A percentile compares a stretch with the other conserved stretches of the same genome.
Conservation (phyloP, 2,113 vertebrate genomes). For the Narcine bancroftii region DNA sequence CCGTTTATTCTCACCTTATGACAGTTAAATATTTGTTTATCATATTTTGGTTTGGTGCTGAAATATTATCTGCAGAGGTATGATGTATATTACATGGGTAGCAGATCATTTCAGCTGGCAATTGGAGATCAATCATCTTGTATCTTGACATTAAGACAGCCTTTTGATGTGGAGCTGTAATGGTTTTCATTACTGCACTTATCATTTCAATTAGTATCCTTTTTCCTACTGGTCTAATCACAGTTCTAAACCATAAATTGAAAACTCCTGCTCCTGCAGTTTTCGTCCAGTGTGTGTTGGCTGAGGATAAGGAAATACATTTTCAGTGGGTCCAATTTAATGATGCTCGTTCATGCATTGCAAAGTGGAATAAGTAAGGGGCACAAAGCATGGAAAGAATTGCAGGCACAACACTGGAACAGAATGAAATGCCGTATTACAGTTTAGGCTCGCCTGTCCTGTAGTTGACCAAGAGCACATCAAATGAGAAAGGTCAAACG, state of each 20-base stretch:
- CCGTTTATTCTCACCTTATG: background rate
- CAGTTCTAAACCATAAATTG: conserved; percentile 29
- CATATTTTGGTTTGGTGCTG: background rate
- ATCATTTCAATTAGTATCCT: conserved; percentile 28
- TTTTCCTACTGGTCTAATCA: background rate
- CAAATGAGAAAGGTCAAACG: background rate
- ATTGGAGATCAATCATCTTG: background rate
- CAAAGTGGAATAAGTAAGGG: conserved; percentile 17
- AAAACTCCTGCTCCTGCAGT: conserved; percentile 27
- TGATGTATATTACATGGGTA: background rate
- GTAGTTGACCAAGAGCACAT: background rate
- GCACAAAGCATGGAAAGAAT: conserved; percentile 17
- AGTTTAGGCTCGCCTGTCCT: background rate
- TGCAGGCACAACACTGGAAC: background rate
- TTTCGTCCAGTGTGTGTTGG: conserved; percentile 28
- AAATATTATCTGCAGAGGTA: background rate
- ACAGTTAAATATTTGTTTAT: background rate
- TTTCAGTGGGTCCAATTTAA: conserved; percentile 34
- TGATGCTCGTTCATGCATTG: conserved; percentile 31
- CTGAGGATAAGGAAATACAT: conserved; percentile 36
- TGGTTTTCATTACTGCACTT: conserved; percentile 22
- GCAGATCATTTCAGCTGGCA: conserved; percentile 25
- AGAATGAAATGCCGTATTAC: background rate
- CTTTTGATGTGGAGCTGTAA: background rate
- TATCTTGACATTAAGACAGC: conserved; percentile 2